Base-by-base conservation (phyloP, 2,888 invertebrate species). In the Caradrina kadenii region DNA sequence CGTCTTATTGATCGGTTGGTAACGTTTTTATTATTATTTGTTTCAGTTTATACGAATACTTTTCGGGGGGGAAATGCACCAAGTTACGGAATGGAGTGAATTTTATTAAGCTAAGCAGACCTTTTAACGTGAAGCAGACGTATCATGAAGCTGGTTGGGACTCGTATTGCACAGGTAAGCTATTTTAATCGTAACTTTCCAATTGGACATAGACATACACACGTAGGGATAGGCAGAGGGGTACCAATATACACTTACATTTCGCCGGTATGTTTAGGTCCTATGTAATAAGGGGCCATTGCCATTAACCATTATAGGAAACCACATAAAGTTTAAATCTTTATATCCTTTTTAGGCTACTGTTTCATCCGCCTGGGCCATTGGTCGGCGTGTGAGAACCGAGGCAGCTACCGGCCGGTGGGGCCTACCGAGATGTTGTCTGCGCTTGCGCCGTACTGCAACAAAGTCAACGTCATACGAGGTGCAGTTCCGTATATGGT, bases 111-210 rank as follows among this genome's bases (percentile, higher is more conserved):
- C 60, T 94, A 56, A 92, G 87, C 64, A 89, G 86, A 22, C 91
- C 91, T 0, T 95, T 95, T 69, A 85, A 90, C 72, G 83, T 87
- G 1, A 92, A 92, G 4, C 94, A 95, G 67, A 82, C 92, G 0
- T 96, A 94, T 84, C 98, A 98, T 83, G 97, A 98, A 87, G 98
- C 98, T n/a, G 98, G 98, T 1, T 98, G 97, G 97, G 98, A 98
- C 91, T 97, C 98, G 0, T 98, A 96, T 89, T 97, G 97, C 82
- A 96, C 98, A 65, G 96, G 96, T 96, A 87, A 72, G 22, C 0
- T 22, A n/a, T 31, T 2, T 11, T 6, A 0, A 50, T 22, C 7
- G 13, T 19, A 8, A 39, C 39, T 39, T 11, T 39, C 4, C 39
- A 39, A 39, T 39, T 39, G 13, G 11, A n/a, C n/a, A n/a, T n/a